Evolutionary conservation across 2,888 invertebrate species (phyloP).

Genomic region (Elgonia sp.): DNA sequence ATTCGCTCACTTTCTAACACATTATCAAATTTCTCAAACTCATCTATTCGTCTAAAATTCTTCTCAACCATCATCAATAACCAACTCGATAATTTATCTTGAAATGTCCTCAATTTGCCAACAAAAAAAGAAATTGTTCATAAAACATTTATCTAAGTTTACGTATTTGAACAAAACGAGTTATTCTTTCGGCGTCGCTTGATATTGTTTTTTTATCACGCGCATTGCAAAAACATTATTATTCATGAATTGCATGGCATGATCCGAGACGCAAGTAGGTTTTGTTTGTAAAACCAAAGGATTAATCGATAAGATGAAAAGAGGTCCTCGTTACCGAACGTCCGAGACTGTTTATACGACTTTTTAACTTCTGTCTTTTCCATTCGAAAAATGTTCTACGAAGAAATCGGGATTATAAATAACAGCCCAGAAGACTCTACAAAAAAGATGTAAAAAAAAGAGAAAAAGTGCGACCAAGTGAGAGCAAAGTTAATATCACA

Average conservation of each 20-base stretch:
- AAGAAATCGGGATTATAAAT: slow-evolving; percentile 36
- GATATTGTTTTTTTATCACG: slow-evolving; percentile 22
- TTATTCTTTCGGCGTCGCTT: slow-evolving; percentile 17
- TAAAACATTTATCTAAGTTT: background rate
- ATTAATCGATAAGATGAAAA: slow-evolving; percentile 26
- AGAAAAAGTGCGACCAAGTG: background rate
- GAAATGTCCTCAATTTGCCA: too few relatives aligned
- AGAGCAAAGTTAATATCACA: slow-evolving; percentile 36
- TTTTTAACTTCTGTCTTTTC: slow-evolving; percentile 7
- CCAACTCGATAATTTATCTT: too few relatives aligned
- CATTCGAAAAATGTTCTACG: slow-evolving; percentile 25
- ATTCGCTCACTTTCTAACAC: too few relatives aligned
- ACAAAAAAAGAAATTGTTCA: too few relatives aligned
- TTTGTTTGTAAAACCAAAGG: background rate
- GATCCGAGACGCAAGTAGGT: background rate
- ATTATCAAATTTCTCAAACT: too few relatives aligned
- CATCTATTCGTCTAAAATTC: too few relatives aligned
- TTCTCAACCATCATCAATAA: too few relatives aligned
- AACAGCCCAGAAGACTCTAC: slow-evolving; percentile 18
- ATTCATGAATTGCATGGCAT: slow-evolving; percentile 30
- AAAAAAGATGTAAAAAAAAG: slow-evolving; percentile 15
- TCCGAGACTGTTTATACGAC: slow-evolving; percentile 18
- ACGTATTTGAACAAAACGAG: background rate
- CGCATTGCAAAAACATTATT: slow-evolving; percentile 28
- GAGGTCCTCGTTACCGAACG: background rate